These are phyloP conservation scores for Trissoscelio sp. DNA, from an alignment of 2,888 invertebrate genomes.

Conservation along the genomic window DNA sequence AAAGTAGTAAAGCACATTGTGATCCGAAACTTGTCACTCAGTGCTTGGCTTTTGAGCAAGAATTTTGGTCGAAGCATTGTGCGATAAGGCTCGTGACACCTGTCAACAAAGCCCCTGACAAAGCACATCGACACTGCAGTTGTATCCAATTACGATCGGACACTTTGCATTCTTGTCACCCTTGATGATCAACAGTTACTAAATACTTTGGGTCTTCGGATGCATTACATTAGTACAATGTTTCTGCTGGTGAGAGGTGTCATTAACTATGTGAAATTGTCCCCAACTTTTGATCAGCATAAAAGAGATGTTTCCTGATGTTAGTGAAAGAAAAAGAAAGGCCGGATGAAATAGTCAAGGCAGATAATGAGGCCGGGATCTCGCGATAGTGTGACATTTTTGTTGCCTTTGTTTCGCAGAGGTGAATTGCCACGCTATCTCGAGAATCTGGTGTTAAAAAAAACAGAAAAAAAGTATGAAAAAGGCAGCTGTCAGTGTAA, in stretches of 20 bases:
- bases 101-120: constrained; percentile 4
- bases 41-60: constrained; percentile 3
- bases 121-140: constrained; percentile 43
- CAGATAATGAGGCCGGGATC: no score
- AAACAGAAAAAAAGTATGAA: no score
- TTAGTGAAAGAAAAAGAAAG: background rate
- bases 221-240: background rate
- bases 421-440: no score
- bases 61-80: background rate
- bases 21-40: constrained; percentile 19
- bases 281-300: constrained; percentile 24
- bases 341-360: background rate
- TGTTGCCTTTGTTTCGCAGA: no score
- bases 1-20: constrained; percentile 46
- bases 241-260: constrained; percentile 27
- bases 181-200: constrained; percentile 52
- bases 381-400: no score
- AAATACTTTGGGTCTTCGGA: constrained; percentile 18
- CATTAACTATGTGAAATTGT: background rate
- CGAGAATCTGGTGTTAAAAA: no score
- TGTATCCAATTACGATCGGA: constrained; percentile 38
- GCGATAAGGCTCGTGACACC: constrained; percentile 22
- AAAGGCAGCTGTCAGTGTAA: constrained; percentile 57
- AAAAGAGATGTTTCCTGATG: constrained; percentile 44
- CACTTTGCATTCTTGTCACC: constrained; percentile 49